Percentiles rank a stretch among this genome's conserved stretches.
Conservation (phyloP, 2,888 invertebrate genomes). For the Drosophila lacicola region DNA sequence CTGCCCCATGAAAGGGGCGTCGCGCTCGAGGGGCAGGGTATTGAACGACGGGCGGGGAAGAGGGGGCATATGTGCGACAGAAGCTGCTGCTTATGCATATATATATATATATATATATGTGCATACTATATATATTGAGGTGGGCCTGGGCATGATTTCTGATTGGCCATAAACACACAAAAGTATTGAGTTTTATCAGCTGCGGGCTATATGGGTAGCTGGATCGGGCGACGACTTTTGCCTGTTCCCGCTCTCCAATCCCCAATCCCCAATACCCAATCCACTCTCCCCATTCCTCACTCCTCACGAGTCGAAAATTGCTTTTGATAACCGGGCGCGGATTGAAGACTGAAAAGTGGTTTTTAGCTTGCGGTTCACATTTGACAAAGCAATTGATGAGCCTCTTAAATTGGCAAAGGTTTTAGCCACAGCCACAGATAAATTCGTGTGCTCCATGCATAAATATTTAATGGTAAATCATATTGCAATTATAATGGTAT, state of each 20-base stretch:
- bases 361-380: slow-evolving; percentile 69
- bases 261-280: background rate
- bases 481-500: slow-evolving; percentile 50
- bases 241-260: background rate
- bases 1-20: slow-evolving; percentile 27
- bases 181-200: slow-evolving; percentile 81
- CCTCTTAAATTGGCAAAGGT: slow-evolving; percentile 56
- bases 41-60: slow-evolving; percentile 1
- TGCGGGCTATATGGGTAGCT: slow-evolving; percentile 73
- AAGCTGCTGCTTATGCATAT: slow-evolving; percentile 68
- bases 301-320: slow-evolving; percentile 54
- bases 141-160: slow-evolving; percentile 79
- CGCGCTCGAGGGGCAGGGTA: background rate
- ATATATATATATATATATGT: background rate
- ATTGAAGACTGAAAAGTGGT: slow-evolving; percentile 72
- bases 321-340: slow-evolving; percentile 74
- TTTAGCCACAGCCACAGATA: slow-evolving; percentile 31
- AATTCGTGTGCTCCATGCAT: slow-evolving; percentile 37
- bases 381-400: slow-evolving; percentile 80
- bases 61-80: slow-evolving; percentile 29
- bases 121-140: slow-evolving; percentile 49
- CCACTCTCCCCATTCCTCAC: background rate
- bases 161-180: slow-evolving; percentile 79
- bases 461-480: slow-evolving; percentile 48
- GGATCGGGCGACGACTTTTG: slow-evolving; percentile 8